Evolutionary conservation across 2,113 vertebrate genomes (phyloP).

Genomic region (Heterotilapia buettikoferi): DNA sequence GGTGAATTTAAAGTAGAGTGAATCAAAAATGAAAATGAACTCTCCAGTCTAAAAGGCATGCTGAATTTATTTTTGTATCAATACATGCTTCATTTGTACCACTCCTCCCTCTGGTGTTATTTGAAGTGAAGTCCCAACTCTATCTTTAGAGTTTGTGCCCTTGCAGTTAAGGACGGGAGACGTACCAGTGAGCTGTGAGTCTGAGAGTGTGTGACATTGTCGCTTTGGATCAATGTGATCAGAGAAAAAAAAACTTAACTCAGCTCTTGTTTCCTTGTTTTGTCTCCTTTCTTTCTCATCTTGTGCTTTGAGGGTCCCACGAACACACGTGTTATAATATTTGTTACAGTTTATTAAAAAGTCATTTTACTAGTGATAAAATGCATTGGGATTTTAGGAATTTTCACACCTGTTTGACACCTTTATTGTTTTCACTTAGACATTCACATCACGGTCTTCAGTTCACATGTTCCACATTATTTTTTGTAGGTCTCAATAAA

Average conservation of each 20-base stretch:
- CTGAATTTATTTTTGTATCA: background rate
- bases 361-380: background rate
- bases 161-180: background rate
- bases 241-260: background rate
- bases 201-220: conserved; percentile 16
- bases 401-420: background rate
- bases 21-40: background rate
- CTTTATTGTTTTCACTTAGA: background rate
- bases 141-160: background rate
- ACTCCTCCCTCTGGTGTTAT: background rate
- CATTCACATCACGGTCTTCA: background rate
- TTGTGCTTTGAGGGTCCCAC: background rate
- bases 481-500: background rate
- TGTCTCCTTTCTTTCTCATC: background rate
- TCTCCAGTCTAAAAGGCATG: background rate
- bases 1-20: background rate
- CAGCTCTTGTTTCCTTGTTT: background rate
- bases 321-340: background rate
- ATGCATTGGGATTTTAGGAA: background rate
- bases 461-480: background rate
- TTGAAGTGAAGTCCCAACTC: background rate
- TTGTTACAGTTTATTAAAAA: background rate
- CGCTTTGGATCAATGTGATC: background rate
- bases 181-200: background rate
- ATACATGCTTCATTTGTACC: background rate